Evolutionary conservation across 2,797 vertebrate genomes (phyloP), one percentile per base, ranked within the genome.

Genomic region (Trachops cirrhosus): DNA sequence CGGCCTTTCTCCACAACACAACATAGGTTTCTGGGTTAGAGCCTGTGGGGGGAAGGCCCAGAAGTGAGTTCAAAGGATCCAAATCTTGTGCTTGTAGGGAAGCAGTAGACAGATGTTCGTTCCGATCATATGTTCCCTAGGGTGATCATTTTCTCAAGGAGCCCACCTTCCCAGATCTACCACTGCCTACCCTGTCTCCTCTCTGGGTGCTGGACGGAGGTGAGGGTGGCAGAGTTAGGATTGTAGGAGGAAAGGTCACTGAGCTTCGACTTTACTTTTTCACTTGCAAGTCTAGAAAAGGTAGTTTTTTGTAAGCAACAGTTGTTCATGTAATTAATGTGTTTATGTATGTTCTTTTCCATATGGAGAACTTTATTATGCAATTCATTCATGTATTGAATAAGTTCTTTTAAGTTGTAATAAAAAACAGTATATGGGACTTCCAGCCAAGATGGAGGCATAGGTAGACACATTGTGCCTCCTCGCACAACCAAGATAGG

Each of bases 361-460:
- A 70, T 78, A 86, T 89, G 64, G 26, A 83, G 21, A 83, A 86
- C 48, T 95, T 93, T 57, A 64, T 89, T 75, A 77, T 77, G 24
- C 32, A 79, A 6, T 84, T 88, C 26, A 59, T 16, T 91, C 29
- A 62, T 54, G 19, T 93, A 71, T 52, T 92, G 77, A 88, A 37
- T 94, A 91, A 77, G 5, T 86, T 88, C 26, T 94, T 88, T 82
- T 54, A 93, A 80, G 3, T 68, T 68, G 37, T 22, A 79, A 5
- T 68, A 79, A 94, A 57, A 86, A n/a, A n/a, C n/a, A n/a, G n/a
- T n/a, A n/a, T n/a, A n/a, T n/a, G n/a, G n/a, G n/a, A n/a, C n/a
- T n/a, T n/a, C n/a, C n/a, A n/a, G n/a, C n/a, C n/a, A n/a, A n/a
- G n/a, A n/a, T n/a, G n/a, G n/a, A n/a, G n/a, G n/a, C n/a, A n/a